phyloP scores from a whole-genome alignment of 2,888 invertebrate genomes.

The Galerucella nymphaeae region DNA sequence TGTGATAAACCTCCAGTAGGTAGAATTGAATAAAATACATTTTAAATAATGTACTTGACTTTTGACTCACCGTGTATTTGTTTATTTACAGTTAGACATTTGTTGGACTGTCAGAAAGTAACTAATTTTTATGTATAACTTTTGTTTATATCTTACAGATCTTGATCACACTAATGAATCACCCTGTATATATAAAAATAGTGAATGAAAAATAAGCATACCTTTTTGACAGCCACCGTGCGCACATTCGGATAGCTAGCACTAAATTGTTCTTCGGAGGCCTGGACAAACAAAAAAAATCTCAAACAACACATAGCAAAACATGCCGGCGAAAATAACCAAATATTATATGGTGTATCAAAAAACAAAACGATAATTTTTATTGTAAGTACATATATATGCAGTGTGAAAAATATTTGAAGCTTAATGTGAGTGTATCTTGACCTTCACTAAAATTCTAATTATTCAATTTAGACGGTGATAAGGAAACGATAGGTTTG shows the following conservation, averaged over 20 bases:
- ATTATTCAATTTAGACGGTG: conserved; percentile 55
- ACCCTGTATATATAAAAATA: not conserved
- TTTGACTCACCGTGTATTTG: too few species aligned
- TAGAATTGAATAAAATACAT: too few species aligned
- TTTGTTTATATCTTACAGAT: too few species aligned
- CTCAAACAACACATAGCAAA: conserved; percentile 56
- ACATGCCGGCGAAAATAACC: conserved; percentile 47
- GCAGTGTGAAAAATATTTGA: conserved; percentile 34
- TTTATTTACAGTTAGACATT: too few species aligned
- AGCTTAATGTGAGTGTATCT: conserved; percentile 30
- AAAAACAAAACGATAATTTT: not conserved
- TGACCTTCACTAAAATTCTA: conserved; percentile 41
- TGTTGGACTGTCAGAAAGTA: too few species aligned
- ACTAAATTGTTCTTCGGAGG: conserved; percentile 74
- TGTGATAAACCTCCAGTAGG: too few species aligned
- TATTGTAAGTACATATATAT: not conserved
- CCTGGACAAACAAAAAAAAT: conserved; percentile 67
- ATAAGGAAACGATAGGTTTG: conserved; percentile 53
- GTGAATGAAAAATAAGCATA: conserved; percentile 58
- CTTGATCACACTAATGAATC: not conserved
- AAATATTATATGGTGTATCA: conserved; percentile 25
- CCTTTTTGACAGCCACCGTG: conserved; percentile 87
- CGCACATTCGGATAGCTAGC: conserved; percentile 82
- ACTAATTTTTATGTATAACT: too few species aligned
- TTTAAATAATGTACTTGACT: too few species aligned